Conservation (phyloP, 1,140 invertebrate species). For the Platyscapa corneri region DNA sequence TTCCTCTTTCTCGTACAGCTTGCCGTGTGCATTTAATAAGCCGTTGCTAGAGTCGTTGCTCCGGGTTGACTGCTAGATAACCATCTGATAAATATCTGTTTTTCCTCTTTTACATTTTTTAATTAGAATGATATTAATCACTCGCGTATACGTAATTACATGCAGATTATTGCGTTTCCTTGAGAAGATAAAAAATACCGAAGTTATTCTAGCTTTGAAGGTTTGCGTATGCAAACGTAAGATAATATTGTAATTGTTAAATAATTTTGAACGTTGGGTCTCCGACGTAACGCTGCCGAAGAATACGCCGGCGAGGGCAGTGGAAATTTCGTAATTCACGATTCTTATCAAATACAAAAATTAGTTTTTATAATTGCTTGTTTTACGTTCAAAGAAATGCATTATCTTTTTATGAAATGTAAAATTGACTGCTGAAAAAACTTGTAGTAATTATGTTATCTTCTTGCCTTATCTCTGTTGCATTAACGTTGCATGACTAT, state of each 20-base stretch:
- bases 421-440: constrained; percentile 23
- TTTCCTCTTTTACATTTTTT: constrained; percentile 40
- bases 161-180: constrained; percentile 48
- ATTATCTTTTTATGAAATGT: constrained; percentile 15
- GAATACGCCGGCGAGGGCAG: too few species aligned
- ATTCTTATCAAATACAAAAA: constrained; percentile 3
- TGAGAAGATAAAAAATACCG: constrained; percentile 22
- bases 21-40: constrained; percentile 37
- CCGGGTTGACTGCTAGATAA: constrained; percentile 40
- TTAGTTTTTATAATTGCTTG: constrained; percentile 17
- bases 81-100: constrained; percentile 45
- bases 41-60: constrained; percentile 15
- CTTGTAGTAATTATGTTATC: constrained; percentile 44
- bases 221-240: not conserved
- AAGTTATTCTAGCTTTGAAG: not conserved
- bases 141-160: constrained; percentile 24
- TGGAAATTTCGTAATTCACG: constrained; percentile 5
- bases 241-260: not conserved
- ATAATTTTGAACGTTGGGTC: not conserved
- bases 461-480: constrained; percentile 21
- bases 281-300: too few species aligned
- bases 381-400: not conserved
- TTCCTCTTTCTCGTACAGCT: constrained; percentile 16
- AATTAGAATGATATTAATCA: constrained; percentile 52
- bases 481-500: constrained; percentile 30